phyloP scores from a whole-genome alignment of 2,113 vertebrate species.

The Ictalurus furcatus region DNA sequence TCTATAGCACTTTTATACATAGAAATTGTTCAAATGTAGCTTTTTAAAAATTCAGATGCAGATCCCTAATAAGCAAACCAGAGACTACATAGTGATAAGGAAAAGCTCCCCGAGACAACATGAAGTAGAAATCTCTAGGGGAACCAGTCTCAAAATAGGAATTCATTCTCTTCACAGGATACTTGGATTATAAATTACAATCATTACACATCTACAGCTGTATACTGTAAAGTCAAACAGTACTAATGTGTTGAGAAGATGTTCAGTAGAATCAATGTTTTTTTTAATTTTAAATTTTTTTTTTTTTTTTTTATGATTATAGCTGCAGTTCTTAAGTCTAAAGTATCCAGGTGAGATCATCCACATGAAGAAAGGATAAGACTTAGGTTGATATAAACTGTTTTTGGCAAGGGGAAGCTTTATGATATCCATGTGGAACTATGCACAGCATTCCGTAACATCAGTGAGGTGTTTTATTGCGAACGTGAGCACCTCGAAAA shows the following conservation, averaged over 20 bases:
- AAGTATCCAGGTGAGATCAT: neutral
- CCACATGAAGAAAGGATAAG: too few species aligned
- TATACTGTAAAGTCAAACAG: neutral
- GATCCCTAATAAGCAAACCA: neutral
- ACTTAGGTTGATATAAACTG: neutral
- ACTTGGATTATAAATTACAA: neutral
- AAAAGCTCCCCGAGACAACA: neutral
- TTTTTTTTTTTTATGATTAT: neutral
- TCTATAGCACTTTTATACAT: neutral
- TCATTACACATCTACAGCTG: neutral
- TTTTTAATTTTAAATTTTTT: neutral
- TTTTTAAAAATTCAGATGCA: neutral
- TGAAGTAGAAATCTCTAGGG: neutral
- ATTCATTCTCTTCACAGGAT: neutral
- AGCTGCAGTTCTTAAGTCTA: neutral
- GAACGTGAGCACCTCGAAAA: neutral
- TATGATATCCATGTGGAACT: neutral
- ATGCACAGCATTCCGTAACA: neutral
- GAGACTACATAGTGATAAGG: neutral
- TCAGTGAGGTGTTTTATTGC: neutral
- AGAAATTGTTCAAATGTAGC: neutral
- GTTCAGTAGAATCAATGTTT: neutral
- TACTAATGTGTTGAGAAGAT: neutral
- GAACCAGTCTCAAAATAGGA: neutral
- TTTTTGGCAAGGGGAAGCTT: neutral